These are phyloP conservation scores for Strix occidentalis DNA, from an alignment of 2,797 vertebrate species.

Conservation along the genomic window DNA sequence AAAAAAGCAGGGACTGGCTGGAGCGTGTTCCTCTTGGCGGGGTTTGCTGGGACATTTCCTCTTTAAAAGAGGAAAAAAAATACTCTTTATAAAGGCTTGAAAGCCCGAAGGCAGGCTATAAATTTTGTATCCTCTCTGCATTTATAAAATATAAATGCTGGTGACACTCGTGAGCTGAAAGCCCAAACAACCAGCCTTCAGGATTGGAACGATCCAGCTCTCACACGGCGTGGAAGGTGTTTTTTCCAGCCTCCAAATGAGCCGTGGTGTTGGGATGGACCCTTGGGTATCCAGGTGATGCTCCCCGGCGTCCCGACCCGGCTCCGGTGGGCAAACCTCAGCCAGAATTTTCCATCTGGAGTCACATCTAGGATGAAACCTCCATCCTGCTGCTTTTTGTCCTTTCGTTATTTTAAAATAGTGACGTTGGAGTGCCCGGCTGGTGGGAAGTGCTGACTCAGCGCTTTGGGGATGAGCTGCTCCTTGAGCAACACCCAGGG, in stretches of 20 bases:
- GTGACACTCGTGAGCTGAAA: neutral
- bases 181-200: rapidly evolving
- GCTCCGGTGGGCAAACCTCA: neutral
- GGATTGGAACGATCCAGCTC: neutral
- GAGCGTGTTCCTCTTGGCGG: rapidly evolving
- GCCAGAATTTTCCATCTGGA: neutral
- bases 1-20: neutral
- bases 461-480: neutral
- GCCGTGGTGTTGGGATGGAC: neutral
- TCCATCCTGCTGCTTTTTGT: neutral
- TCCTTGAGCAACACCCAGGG: neutral
- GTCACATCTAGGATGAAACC: rapidly evolving
- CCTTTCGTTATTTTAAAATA: rapidly evolving
- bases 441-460: neutral
- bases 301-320: rapidly evolving
- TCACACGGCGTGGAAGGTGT: rapidly evolving
- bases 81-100: neutral
- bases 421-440: rapidly evolving
- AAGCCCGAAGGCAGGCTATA: neutral
- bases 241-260: neutral
- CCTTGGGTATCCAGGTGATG: neutral
- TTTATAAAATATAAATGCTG: neutral
- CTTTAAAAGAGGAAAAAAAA: neutral
- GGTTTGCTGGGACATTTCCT: neutral
- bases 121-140: neutral